These are phyloP conservation scores for Phorcus lineatus DNA, from an alignment of 2,888 invertebrate genomes.

Conservation along the genomic window DNA sequence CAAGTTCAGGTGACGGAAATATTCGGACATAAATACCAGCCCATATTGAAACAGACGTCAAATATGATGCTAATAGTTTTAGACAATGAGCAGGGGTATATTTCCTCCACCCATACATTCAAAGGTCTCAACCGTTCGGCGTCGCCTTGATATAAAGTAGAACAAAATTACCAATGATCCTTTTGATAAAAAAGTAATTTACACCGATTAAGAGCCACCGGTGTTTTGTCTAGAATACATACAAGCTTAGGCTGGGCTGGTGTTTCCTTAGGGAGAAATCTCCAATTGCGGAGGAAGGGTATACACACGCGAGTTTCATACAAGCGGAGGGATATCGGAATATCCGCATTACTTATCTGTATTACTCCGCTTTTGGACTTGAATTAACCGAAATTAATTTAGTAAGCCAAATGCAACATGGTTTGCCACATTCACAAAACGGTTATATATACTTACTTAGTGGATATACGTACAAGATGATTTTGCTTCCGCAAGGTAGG, in stretches of 20 bases:
- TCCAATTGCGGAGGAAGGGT: background rate
- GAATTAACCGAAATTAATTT: too few relatives aligned
- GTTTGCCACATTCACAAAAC: too few relatives aligned
- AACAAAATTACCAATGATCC: conserved; percentile 23
- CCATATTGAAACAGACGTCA: conserved; percentile 17
- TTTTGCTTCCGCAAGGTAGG: background rate
- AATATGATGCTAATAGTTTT: conserved; percentile 14
- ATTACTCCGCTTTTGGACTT: background rate
- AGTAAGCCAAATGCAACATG: too few relatives aligned
- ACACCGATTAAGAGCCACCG: conserved; percentile 9
- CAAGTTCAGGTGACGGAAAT: background rate
- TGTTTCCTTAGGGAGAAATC: background rate
- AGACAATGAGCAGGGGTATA: background rate
- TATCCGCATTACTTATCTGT: background rate
- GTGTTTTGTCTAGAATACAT: background rate
- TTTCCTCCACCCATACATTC: background rate
- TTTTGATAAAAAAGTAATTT: conserved; percentile 20
- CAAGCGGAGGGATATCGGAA: background rate
- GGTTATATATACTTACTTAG: too few relatives aligned
- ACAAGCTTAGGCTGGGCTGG: background rate
- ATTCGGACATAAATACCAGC: conserved; percentile 15
- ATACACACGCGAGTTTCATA: conserved; percentile 9
- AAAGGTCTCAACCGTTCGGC: background rate
- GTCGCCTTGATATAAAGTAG: conserved; percentile 19
- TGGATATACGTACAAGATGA: background rate